Base-by-base conservation (phyloP, 1,140 invertebrate species). In the Tetragonula clypearis region DNA sequence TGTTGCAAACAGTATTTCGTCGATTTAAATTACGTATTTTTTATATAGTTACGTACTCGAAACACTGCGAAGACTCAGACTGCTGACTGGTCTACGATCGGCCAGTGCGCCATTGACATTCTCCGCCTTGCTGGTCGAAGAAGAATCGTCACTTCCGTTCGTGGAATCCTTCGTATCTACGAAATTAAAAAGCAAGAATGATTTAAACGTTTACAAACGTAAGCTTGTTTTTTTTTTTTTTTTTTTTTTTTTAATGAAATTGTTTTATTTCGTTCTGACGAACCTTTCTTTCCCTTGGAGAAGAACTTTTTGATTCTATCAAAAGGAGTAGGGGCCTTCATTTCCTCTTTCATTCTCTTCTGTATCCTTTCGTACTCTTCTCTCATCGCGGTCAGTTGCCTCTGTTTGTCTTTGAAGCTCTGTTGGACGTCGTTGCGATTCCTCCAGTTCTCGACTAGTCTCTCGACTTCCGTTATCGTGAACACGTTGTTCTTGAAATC, bases 401-500 rank as follows among this genome's bases (percentile, higher is more conserved):
- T 97, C 91, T 98, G 97, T 92, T 98, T 98, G 83, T 98, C 97
- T 89, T 97, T 97, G 83, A 98, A 96, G 1, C 97, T 98, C 90
- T 97, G 97, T 89, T 98, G 97, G 0, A 98, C 98, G 92, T 98
- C 97, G 90, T 98, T 97, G 79, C 98, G 96, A 87, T 97, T 97
- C 88, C 96, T 96, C 98, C 98, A 98, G 90, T 97, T 97, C 93
- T 97, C 97, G 17, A 98, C 98, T 14, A 98, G 94, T 90, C 97
- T 96, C 94, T 98, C 98, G 0, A 98, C 97, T 94, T 98, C 97
- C 6, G 96, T 95, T 88, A 98, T 97, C 1, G 97, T 97, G 79
- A 98, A 97, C 2, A 98, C 97, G 90, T 98, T 98, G 90, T 98
- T 98, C 93, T 98, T 98, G 90, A 98, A 98, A 91, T 98, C 97